phyloP scores from a whole-genome alignment of 2,113 vertebrate genomes.

The Hyla sarda region DNA sequence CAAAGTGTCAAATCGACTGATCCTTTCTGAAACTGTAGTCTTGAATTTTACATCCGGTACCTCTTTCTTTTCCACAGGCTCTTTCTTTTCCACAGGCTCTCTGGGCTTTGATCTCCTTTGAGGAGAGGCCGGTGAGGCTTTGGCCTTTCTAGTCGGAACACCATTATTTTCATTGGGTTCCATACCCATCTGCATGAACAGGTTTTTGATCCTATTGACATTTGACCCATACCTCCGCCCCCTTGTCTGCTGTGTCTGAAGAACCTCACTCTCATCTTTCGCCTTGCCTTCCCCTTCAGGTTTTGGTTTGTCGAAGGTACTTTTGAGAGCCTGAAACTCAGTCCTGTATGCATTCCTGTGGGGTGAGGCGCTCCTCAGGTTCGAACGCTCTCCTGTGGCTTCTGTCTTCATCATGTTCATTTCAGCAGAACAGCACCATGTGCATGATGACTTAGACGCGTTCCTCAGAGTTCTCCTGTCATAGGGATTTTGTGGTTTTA shows the following conservation, averaged over 20 bases:
- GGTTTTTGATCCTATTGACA: conserved; percentile 98
- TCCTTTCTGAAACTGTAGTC: conserved; percentile 82
- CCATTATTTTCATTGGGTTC: conserved; percentile 76
- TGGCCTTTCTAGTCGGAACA: conserved; percentile 72
- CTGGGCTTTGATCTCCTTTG: conserved; percentile 85
- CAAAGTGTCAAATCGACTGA: conserved; percentile 80
- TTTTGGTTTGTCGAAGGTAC: conserved; percentile 94
- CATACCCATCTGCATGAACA: conserved; percentile 98
- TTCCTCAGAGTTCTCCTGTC: conserved; percentile 44
- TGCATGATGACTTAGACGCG: conserved; percentile 68
- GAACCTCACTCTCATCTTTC: conserved; percentile 77
- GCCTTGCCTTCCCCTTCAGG: conserved; percentile 84
- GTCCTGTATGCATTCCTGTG: conserved; percentile 96
- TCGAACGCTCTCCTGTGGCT: conserved; percentile 91
- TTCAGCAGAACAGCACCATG: conserved; percentile 75
- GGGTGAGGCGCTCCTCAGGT: conserved; percentile 95
- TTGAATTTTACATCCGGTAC: conserved; percentile 87
- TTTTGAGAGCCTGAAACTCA: conserved; percentile 97
- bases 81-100: conserved; percentile 89
- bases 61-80: conserved; percentile 88
- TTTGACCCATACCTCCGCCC: conserved; percentile 95
- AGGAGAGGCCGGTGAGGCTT: conserved; percentile 78
- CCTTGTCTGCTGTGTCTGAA: conserved; percentile 83
- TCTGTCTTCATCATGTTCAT: conserved; percentile 97
- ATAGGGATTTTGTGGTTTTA: conserved; percentile 25